These are phyloP conservation scores for Oncorhynchus kisutch DNA, from an alignment of 2,113 vertebrate genomes.

Conservation along the genomic window DNA sequence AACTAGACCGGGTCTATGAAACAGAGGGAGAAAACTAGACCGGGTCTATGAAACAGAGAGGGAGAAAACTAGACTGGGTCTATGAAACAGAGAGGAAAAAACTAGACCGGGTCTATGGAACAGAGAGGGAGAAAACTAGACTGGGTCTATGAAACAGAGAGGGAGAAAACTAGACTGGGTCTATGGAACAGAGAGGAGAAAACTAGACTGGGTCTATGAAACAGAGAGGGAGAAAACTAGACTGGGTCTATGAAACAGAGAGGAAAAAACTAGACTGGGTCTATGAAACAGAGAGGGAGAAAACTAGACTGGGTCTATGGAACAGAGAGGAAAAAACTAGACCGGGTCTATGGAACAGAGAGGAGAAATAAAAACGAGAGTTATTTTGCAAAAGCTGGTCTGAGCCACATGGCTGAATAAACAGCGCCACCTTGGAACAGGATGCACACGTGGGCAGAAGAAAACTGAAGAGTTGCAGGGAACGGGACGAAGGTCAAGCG, in stretches of 20 bases:
- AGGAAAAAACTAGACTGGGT: not conserved
- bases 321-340: no score
- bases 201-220: no score
- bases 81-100: not conserved
- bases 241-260: not conserved
- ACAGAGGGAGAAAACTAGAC: constrained; percentile 1
- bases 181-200: no score
- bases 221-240: no score
- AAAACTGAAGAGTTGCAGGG: not conserved
- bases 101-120: not conserved
- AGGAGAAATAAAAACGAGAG: no score
- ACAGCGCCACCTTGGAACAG: not conserved
- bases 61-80: no score
- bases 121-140: no score
- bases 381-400: not conserved
- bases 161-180: not conserved
- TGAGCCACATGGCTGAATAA: not conserved
- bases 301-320: no score
- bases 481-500: not conserved
- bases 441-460: not conserved
- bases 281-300: no score
- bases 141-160: no score
- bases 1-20: no score
- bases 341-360: constrained; percentile 9
- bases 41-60: no score